Evolutionary conservation across 2,113 vertebrate genomes (phyloP), one percentile per base, ranked within the genome.

Genomic region (Nothobranchius furzeri): DNA sequence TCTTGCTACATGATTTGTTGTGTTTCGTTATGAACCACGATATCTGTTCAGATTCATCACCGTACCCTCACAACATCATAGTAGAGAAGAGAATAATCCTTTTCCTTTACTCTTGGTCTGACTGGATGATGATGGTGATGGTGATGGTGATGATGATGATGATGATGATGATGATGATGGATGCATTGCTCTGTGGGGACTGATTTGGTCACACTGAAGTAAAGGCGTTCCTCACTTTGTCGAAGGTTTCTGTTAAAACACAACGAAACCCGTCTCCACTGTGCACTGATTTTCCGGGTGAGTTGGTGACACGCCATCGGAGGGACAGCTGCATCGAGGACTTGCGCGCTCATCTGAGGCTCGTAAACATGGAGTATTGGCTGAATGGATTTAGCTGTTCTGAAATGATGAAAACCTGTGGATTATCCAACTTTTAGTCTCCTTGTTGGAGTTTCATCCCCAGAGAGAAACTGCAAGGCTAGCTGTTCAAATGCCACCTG

Each of bases 41-140:
- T n/a, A 60, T 66, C 13, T 63, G 49, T 64, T 70, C 14, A 67
- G 42, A 48, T 15, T 15, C 43, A 30, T 60, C 8, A 17, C 24
- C 36, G 51, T 40, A 9, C 30, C 55, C 64, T 52, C 15, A 10
- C 57, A 42, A 52, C 52, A 73, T 53, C 30, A 69, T 78, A 70
- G 62, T 47, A 55, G 15, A 48, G 50, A 52, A 60, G 14, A 56
- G 47, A 43, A 36, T 20, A 51, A 37, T 14, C 9, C 11, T 52
- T 49, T 30, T 24, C 15, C 48, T 68, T 67, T 50, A 8, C 9
- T 25, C 30, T 51, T 62, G 55, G 66, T 65, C 20, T 82, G 13
- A 43, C 50, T 73, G 78, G 62, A 78, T 67, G 49, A 53, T 20
- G 20, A 17, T 47, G 46, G 50, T 15, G 10, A n/a, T 0, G 59